Base-by-base conservation (phyloP, 1,140 invertebrate genomes). In the Notospermus geniculatus region DNA sequence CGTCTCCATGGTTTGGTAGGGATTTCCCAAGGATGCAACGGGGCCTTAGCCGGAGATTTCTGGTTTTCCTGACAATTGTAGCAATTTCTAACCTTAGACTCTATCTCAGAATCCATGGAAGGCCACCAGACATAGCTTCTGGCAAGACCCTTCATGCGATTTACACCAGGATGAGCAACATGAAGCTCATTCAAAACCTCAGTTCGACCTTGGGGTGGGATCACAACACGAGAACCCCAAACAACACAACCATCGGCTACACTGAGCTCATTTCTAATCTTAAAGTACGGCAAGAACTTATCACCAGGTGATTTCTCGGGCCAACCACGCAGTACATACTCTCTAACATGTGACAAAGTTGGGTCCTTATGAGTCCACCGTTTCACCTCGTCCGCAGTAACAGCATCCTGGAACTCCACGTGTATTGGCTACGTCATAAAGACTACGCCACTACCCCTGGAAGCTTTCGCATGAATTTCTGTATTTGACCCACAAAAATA, bases 61-160 rank as follows among this genome's bases (percentile, higher is more conserved):
- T 58, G 41, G 23, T 62, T 55, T 60, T 67, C 68, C 23, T 71
- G 65, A 64, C 77, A 80, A 23, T 17, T 57, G 17, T 30, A 15
- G 59, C 67, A 69, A 2, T 28, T 19, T 15, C 32, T n/a, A 13
- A 32, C 27, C 15, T 5, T 23, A 4, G 27, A 13, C 13, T 80
- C 75, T 43, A 83, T 74, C 13, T 81, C 75, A 1, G 57, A 60
- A 64, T 83, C 80, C 0, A 85, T 72, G 9, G 72, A 67, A 29
- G 76, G 76, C 83, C 82, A 85, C 72, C 75, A 85, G 1, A 81
- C 65, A 57, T 79, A 78, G 1, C 61, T 70, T 0, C 83, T 59
- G 4, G 82, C 77, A 5, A 77, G 43, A 7, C 56, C 32, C 62
- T 84, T 84, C 68, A 81, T 83, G 53, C 78, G 69, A 4, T 78